Percentiles rank a stretch among this genome's conserved stretches.
These are phyloP conservation scores for Pachyuromys duprasi DNA, from an alignment of 2,797 vertebrate species.

Conservation along the genomic window DNA sequence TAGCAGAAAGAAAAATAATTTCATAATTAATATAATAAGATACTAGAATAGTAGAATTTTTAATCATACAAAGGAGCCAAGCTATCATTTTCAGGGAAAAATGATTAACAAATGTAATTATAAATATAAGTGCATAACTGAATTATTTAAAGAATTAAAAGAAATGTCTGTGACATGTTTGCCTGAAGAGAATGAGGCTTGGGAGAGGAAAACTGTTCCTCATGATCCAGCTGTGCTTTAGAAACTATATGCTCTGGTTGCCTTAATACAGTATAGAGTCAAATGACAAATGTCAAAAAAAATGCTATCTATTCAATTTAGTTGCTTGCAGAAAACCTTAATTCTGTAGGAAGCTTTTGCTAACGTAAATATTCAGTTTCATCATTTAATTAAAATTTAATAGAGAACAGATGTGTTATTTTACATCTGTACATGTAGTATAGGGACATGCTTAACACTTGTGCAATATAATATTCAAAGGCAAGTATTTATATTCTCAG, in stretches of 20 bases:
- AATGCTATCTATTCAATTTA: not conserved
- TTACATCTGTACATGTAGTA: not conserved
- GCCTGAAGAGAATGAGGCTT: not conserved
- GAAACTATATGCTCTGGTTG: no score
- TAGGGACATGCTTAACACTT: not conserved
- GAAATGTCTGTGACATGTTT: not conserved
- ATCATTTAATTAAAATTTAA: not conserved
- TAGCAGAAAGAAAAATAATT: not conserved
- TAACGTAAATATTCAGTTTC: not conserved
- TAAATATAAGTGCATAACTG: not conserved
- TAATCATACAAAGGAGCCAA: not conserved
- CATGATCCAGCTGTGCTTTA: not conserved
- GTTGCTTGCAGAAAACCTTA: not conserved
- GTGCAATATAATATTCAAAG: not conserved
- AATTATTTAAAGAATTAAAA: not conserved
- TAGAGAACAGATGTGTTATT: not conserved
- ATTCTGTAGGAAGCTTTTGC: not conserved
- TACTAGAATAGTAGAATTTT: not conserved
- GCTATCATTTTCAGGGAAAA: not conserved
- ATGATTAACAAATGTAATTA: not conserved
- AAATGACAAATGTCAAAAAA: not conserved
- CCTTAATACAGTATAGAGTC: no score
- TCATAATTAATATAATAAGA: not conserved
- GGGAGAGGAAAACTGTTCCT: not conserved
- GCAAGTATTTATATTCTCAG: not conserved